A percentile compares a stretch with the other conserved stretches of the same genome.
Evolutionary conservation across 64 coral and sea anemone genomes (phyloP).

Genomic region (Trachythela sp.): DNA sequence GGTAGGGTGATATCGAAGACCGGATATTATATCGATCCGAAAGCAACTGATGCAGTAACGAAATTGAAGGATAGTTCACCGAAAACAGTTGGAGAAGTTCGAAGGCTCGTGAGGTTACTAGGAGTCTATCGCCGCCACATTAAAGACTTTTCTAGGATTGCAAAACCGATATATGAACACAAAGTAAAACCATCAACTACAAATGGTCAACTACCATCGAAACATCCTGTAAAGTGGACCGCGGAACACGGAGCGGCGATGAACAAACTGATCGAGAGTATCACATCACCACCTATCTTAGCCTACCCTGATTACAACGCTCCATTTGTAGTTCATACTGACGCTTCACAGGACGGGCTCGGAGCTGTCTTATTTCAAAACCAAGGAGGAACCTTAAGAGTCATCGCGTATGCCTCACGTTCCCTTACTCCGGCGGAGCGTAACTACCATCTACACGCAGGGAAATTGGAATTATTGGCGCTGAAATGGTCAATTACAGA

Average conservation of each 20-base stretch:
- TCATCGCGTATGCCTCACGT: conserved; percentile 42
- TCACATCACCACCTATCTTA: not conserved
- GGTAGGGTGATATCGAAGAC: conserved; percentile 7
- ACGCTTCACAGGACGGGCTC: conserved; percentile 41
- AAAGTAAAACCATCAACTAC: not conserved
- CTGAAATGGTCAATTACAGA: conserved; percentile 48
- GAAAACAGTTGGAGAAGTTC: conserved; percentile 10
- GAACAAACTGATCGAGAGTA: not conserved
- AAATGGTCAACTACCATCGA: conserved; percentile 4
- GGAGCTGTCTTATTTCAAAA: conserved; percentile 33
- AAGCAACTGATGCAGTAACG: not conserved
- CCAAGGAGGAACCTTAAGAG: conserved; percentile 32
- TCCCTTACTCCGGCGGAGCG: conserved; percentile 29
- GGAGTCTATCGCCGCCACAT: conserved; percentile 16
- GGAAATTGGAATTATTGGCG: conserved; percentile 45
- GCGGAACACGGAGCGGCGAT: not conserved
- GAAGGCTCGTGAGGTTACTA: not conserved
- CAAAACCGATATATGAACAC: conserved; percentile 13
- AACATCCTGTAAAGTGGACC: not conserved
- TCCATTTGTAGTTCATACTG: conserved; percentile 15
- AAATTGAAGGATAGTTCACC: not conserved
- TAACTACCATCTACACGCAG: conserved; percentile 40
- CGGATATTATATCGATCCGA: conserved; percentile 16
- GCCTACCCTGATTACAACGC: not conserved
- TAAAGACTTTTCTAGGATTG: conserved; percentile 11